These are phyloP conservation scores for Hydra vulgaris DNA, from an alignment of 30 jellyfish, hydroid and myxozoan genomes.

Conservation along the genomic window DNA sequence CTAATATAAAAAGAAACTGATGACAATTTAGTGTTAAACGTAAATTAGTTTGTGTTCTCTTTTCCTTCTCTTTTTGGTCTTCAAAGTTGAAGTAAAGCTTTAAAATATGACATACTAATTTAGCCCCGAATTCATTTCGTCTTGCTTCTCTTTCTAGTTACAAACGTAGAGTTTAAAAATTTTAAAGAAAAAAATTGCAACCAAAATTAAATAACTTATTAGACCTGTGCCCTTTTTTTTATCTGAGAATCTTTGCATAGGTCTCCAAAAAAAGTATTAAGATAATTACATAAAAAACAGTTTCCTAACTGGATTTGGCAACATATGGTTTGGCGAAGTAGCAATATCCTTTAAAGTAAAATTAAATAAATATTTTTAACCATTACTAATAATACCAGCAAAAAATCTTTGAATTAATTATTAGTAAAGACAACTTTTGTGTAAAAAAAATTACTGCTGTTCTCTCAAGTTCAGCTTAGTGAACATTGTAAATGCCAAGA, in stretches of 20 bases:
- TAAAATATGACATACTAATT: no score
- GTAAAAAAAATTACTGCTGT: background rate
- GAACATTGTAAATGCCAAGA: conserved; percentile 79
- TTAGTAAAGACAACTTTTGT: background rate
- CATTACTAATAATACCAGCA: no score
- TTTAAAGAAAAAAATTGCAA: background rate
- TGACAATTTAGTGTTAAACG: no score
- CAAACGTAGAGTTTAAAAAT: background rate
- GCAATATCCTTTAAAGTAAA: background rate
- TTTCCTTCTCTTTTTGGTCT: no score
- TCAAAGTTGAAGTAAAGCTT: no score
- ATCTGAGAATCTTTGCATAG: no score
- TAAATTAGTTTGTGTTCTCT: no score
- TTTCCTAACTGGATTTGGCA: background rate
- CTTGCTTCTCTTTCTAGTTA: conserved; percentile 67
- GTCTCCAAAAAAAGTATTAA: background rate
- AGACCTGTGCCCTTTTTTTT: no score
- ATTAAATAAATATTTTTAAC: background rate
- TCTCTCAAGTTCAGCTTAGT: conserved; percentile 53
- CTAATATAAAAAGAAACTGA: no score
- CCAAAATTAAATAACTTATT: background rate
- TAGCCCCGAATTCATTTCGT: conserved; percentile 71
- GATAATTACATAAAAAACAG: no score
- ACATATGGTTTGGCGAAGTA: background rate
- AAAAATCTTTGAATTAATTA: no score